Conservation (phyloP, 2,888 invertebrate species). For the Callinectes sapidus region DNA sequence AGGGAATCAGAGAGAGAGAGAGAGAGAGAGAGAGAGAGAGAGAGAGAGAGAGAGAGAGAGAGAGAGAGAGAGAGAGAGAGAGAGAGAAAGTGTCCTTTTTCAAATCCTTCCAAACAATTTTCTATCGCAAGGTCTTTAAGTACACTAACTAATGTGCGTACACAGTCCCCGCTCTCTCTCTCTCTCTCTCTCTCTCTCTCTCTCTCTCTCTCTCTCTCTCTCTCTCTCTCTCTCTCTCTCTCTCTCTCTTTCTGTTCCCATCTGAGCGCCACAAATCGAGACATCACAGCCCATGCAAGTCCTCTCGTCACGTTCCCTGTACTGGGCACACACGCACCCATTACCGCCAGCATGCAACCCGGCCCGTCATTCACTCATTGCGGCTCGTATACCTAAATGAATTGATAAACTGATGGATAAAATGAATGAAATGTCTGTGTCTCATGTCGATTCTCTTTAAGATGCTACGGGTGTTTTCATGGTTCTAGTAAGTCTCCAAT, state of each 20-base stretch:
- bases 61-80: neutral
- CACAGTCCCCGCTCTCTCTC: neutral
- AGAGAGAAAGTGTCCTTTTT: neutral
- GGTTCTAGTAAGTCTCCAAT: no score
- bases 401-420: no score
- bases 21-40: slow-evolving; percentile 25
- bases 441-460: no score
- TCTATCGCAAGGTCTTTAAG: neutral
- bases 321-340: slow-evolving; percentile 8
- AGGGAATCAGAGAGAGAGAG: slow-evolving; percentile 25
- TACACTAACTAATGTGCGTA: neutral
- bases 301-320: neutral
- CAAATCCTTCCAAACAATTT: neutral
- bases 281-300: neutral
- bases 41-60: neutral
- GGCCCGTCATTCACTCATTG: neutral
- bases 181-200: neutral
- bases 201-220: slow-evolving; percentile 5
- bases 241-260: neutral
- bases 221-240: no score
- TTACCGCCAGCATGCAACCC: neutral
- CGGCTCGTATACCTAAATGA: neutral
- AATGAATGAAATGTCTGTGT: no score
- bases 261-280: neutral
- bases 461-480: no score